phyloP scores from a whole-genome alignment of 2,888 invertebrate species.

The Seira ritae region DNA sequence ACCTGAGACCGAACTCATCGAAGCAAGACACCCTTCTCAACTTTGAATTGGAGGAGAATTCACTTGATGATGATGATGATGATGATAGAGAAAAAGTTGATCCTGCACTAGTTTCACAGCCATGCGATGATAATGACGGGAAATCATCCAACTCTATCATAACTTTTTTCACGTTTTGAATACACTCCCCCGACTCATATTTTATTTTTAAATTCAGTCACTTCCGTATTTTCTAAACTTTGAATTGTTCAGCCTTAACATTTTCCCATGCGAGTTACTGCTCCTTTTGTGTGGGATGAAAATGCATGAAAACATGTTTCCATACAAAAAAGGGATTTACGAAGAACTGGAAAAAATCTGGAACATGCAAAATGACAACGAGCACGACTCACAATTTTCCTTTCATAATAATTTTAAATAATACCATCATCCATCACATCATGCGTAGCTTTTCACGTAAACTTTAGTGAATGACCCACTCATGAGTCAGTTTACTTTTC shows the following conservation, averaged over 20 bases:
- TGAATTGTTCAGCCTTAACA: background rate
- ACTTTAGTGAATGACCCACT: background rate
- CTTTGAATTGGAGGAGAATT: constrained; percentile 30
- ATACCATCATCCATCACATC: no score
- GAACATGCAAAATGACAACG: background rate
- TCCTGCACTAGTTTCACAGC: constrained; percentile 1
- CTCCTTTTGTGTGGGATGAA: background rate
- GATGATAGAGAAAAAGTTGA: no score
- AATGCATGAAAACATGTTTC: background rate
- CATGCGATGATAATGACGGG: constrained; percentile 28
- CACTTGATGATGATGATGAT: constrained; percentile 9
- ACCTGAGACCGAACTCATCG: constrained; percentile 57
- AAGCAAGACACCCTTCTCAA: constrained; percentile 51
- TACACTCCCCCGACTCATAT: background rate
- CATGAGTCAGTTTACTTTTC: background rate
- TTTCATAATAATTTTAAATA: no score
- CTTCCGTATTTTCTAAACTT: background rate
- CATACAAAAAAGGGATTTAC: background rate
- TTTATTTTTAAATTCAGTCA: background rate
- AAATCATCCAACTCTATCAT: constrained; percentile 34
- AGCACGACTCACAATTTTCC: no score
- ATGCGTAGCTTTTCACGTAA: background rate
- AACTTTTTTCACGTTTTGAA: constrained; percentile 12
- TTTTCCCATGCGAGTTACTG: background rate
- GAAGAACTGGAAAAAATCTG: background rate